Percentiles rank a stretch among this genome's conserved stretches.
Conservation (phyloP, 1,140 invertebrate genomes). For the Papilio glaucus region DNA sequence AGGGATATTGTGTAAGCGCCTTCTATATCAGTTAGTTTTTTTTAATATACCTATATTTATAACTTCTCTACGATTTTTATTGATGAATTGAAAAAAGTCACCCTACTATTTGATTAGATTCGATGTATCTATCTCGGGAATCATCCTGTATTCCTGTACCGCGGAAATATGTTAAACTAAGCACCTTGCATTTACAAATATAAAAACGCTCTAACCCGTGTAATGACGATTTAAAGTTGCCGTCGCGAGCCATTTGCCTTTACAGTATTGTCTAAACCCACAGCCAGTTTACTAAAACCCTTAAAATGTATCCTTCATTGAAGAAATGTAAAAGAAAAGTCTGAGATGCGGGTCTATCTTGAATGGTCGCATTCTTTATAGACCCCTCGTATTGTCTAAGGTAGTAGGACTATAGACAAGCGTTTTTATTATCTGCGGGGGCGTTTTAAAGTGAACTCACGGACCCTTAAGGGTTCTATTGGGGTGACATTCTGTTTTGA, state of each 20-base stretch:
- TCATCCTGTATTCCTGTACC: slow-evolving; percentile 49
- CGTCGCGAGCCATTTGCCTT: slow-evolving; percentile 68
- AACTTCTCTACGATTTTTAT: too few species aligned
- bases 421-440: slow-evolving; percentile 80
- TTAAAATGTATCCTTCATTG: not conserved
- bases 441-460: slow-evolving; percentile 65
- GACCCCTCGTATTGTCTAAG: slow-evolving; percentile 73
- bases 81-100: too few species aligned
- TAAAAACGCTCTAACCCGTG: slow-evolving; percentile 71
- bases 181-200: slow-evolving; percentile 56
- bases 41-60: too few species aligned
- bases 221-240: slow-evolving; percentile 71
- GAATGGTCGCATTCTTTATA: slow-evolving; percentile 56
- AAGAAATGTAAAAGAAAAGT: slow-evolving; percentile 16
- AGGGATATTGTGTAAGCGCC: too few species aligned
- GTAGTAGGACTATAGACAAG: slow-evolving; percentile 63
- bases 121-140: not conserved
- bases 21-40: too few species aligned
- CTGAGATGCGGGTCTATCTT: slow-evolving; percentile 39
- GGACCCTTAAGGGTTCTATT: slow-evolving; percentile 71
- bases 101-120: not conserved
- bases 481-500: slow-evolving; percentile 49
- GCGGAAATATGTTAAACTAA: slow-evolving; percentile 55
- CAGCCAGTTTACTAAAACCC: slow-evolving; percentile 38
- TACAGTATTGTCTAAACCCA: slow-evolving; percentile 58